A percentile compares a stretch with the other conserved stretches of the same genome.
Evolutionary conservation across 2,888 invertebrate genomes (phyloP).

Genomic region (Plusia festucae): DNA sequence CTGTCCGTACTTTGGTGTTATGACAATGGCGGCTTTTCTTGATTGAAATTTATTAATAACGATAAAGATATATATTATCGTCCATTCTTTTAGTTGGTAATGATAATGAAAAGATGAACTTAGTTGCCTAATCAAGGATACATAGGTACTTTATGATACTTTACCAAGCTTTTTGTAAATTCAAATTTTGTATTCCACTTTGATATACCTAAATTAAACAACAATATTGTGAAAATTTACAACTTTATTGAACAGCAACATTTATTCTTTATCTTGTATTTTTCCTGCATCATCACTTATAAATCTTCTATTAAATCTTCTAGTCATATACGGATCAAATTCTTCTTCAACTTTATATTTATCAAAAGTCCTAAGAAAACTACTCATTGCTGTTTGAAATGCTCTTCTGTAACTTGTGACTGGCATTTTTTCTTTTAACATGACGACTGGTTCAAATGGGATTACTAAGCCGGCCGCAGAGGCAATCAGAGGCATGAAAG

Average conservation of each 20-base stretch:
- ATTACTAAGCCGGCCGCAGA: conserved; percentile 81
- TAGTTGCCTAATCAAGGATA: no score
- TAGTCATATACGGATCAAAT: conserved; percentile 82
- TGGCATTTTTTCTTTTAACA: conserved; percentile 79
- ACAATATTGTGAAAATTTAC: neutral
- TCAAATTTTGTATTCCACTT: no score
- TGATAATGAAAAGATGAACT: no score
- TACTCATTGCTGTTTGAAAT: conserved; percentile 75
- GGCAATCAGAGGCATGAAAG: conserved; percentile 81
- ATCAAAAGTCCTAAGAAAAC: conserved; percentile 80
- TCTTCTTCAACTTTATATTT: conserved; percentile 73
- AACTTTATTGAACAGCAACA: conserved; percentile 24
- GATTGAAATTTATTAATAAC: conserved; percentile 47
- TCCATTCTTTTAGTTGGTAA: no score
- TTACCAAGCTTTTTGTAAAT: no score
- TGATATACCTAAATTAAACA: conserved; percentile 7
- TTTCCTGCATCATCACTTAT: conserved; percentile 57
- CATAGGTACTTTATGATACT: no score
- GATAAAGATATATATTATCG: neutral
- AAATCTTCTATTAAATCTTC: conserved; percentile 79
- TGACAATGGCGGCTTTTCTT: conserved; percentile 69
- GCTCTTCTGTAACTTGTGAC: conserved; percentile 82
- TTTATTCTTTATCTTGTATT: conserved; percentile 13
- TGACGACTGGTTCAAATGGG: conserved; percentile 83
- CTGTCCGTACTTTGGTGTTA: conserved; percentile 79